Conservation (phyloP, 2,113 vertebrate genomes). For the Xyliphius kryptos region DNA sequence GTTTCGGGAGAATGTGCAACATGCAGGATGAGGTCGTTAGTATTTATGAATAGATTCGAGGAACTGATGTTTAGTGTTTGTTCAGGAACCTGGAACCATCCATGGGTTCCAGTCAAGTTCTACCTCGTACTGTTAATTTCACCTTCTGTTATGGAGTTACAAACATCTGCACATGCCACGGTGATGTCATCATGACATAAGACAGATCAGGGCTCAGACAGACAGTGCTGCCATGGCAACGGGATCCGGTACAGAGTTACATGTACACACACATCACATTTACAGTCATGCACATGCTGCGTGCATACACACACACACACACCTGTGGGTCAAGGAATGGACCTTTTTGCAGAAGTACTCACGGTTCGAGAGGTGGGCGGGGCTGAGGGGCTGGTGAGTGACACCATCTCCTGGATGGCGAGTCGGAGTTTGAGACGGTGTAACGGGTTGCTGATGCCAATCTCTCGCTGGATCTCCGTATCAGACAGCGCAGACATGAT, state of each 20-base stretch:
- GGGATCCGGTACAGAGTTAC: not conserved
- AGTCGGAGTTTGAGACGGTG: conserved; percentile 91
- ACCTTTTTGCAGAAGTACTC: conserved; percentile 59
- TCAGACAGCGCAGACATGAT: conserved; percentile 98
- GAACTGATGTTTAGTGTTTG: no score
- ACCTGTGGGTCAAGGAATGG: not conserved
- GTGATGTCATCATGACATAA: no score
- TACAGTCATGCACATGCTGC: not conserved
- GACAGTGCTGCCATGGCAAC: not conserved
- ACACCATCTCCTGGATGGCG: conserved; percentile 99
- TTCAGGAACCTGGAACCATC: no score
- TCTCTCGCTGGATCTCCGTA: conserved; percentile 97
- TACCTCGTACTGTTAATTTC: no score
- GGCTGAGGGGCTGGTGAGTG: conserved; percentile 92
- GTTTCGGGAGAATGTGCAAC: not conserved
- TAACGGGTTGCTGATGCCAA: conserved; percentile 95
- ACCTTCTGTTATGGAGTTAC: no score
- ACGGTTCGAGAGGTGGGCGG: conserved; percentile 96
- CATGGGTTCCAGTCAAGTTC: no score
- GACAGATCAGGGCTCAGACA: not conserved
- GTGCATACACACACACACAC: not conserved
- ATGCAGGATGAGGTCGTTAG: not conserved
- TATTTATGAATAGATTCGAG: no score
- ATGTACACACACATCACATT: not conserved
- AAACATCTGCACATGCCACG: no score